These are phyloP conservation scores for Gymnoscopelus braueri DNA, from an alignment of 2,797 vertebrate genomes.

Conservation along the genomic window DNA sequence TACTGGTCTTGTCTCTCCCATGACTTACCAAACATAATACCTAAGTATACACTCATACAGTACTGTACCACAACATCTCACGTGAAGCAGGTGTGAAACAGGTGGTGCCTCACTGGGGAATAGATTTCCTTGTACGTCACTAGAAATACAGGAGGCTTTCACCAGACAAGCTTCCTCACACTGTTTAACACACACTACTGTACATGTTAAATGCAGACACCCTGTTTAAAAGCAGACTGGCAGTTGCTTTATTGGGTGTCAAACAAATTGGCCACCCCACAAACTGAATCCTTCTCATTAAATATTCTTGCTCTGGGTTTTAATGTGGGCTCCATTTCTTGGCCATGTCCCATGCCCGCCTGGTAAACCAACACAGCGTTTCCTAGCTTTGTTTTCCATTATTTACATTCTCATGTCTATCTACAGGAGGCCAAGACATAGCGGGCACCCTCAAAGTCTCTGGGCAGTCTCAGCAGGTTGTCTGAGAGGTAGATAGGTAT, in stretches of 20 bases:
- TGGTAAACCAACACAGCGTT: slow-evolving; percentile 21
- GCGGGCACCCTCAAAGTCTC: background rate
- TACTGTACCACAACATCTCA: too few species aligned
- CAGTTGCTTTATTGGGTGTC: slow-evolving; percentile 3
- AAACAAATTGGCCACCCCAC: background rate
- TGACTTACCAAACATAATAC: too few species aligned
- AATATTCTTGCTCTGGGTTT: background rate
- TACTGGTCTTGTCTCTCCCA: too few species aligned
- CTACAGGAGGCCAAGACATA: background rate
- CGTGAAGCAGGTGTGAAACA: too few species aligned
- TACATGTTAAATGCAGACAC: background rate
- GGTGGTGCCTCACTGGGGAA: background rate
- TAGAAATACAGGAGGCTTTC: background rate
- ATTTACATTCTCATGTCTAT: slow-evolving; percentile 33
- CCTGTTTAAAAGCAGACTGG: slow-evolving; percentile 5
- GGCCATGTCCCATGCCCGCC: background rate
- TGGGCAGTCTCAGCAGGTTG: background rate
- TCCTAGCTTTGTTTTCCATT: slow-evolving; percentile 28
- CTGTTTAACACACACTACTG: background rate
- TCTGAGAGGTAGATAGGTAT: background rate
- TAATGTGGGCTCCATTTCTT: background rate
- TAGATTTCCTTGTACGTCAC: background rate
- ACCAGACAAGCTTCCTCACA: background rate
- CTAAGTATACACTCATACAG: too few species aligned
- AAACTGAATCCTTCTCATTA: background rate